phyloP scores from a whole-genome alignment of 2,113 vertebrate genomes.

The Steatornis caripensis region DNA sequence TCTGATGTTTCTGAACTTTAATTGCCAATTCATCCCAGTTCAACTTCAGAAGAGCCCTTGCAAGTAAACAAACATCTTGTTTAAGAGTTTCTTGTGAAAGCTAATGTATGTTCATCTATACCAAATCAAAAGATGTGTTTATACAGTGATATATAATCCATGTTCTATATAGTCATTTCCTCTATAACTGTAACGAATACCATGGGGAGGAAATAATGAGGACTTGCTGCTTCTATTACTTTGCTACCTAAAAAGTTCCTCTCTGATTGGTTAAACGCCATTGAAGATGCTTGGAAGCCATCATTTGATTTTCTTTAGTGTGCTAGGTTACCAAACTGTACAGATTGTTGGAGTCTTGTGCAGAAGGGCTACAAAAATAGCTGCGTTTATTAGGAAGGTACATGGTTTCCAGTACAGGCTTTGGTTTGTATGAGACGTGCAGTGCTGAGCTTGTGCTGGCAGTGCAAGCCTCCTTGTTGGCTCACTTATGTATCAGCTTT shows the following conservation, averaged over 20 bases:
- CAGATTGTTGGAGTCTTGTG: background rate
- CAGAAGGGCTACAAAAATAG: background rate
- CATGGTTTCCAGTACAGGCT: background rate
- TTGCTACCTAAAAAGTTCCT: background rate
- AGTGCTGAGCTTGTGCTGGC: background rate
- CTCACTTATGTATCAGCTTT: background rate
- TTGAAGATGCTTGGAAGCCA: background rate
- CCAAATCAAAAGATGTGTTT: background rate
- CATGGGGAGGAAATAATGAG: background rate
- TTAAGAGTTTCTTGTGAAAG: background rate
- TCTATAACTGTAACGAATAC: background rate
- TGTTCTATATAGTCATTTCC: background rate
- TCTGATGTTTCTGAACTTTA: background rate
- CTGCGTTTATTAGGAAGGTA: background rate
- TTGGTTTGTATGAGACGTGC: too few relatives aligned
- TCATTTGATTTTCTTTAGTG: background rate
- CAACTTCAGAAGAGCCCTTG: background rate
- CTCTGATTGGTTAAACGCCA: background rate
- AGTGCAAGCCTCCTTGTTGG: background rate
- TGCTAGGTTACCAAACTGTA: background rate
- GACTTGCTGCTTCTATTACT: background rate
- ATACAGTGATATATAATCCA: background rate
- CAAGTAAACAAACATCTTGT: background rate
- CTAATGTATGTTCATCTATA: background rate
- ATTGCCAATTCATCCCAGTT: background rate